These are phyloP conservation scores for Ormyrus pomaceus DNA, from an alignment of 2,888 invertebrate genomes.

Conservation along the genomic window DNA sequence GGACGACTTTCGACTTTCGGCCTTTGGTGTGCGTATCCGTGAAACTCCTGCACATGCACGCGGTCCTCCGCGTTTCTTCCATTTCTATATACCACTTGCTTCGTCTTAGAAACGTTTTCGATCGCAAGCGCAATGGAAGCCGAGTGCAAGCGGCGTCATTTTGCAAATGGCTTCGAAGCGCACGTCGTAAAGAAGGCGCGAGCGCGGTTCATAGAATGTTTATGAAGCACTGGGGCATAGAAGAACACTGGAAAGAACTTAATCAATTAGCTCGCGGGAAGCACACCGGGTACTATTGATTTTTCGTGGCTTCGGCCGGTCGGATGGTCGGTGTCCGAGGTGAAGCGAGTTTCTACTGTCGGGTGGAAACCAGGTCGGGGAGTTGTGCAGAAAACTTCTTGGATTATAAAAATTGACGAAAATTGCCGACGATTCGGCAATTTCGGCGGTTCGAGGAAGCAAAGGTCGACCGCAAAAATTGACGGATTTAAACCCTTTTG, in stretches of 20 bases:
- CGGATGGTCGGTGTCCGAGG: neutral
- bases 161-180: conserved; percentile 3
- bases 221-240: neutral
- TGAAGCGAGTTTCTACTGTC: neutral
- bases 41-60: neutral
- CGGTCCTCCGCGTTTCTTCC: conserved; percentile 21
- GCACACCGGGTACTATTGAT: conserved; percentile 25
- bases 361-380: conserved; percentile 22
- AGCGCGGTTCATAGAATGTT: neutral
- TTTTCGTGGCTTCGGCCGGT: conserved; percentile 4
- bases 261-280: conserved; percentile 13
- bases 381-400: too few species aligned
- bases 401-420: too few species aligned
- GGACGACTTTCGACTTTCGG: conserved; percentile 64
- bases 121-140: neutral
- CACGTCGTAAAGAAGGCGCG: too few species aligned
- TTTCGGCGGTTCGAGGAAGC: too few species aligned
- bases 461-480: neutral
- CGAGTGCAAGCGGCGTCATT: too few species aligned
- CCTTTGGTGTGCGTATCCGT: conserved; percentile 10
- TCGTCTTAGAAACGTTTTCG: neutral
- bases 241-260: neutral
- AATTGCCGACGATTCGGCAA: too few species aligned
- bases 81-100: neutral
- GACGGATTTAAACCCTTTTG: conserved; percentile 1